These are phyloP conservation scores for Scatophagus argus DNA, from an alignment of 2,113 vertebrate species.

Conservation along the genomic window DNA sequence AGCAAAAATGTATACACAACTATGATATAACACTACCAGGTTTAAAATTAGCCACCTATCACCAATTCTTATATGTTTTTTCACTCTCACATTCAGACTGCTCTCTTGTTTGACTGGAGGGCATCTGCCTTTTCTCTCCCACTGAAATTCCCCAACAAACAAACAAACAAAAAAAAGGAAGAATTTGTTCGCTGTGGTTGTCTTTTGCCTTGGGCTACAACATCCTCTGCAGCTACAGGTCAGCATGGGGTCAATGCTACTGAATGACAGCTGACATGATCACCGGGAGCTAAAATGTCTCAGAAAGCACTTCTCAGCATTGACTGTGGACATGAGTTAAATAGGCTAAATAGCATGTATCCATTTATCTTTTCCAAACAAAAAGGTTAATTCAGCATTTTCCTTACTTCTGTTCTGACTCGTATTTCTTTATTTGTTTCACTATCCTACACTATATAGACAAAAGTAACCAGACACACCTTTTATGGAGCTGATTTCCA, in stretches of 20 bases:
- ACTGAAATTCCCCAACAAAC: conserved; percentile 62
- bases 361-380: conserved; percentile 12
- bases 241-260: conserved; percentile 48
- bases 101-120: conserved; percentile 48
- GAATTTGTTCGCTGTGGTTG: conserved; percentile 59
- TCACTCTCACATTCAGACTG: conserved; percentile 22
- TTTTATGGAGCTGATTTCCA: no score
- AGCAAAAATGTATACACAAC: conserved; percentile 3
- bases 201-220: conserved; percentile 46
- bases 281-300: conserved; percentile 16
- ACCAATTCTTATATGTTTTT: neutral
- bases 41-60: conserved; percentile 13
- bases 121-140: conserved; percentile 46
- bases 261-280: conserved; percentile 57
- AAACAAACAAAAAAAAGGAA: conserved; percentile 58
- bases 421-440: neutral
- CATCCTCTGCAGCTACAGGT: conserved; percentile 63
- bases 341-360: conserved; percentile 18
- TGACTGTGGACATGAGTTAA: conserved; percentile 7
- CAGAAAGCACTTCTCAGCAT: neutral
- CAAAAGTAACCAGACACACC: no score
- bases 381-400: conserved; percentile 28
- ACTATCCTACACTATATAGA: no score
- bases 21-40: conserved; percentile 1
- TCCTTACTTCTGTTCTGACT: neutral